phyloP scores from a whole-genome alignment of 35 echinoderm and acorn worm genomes.

The Eucidaris tribuloides region DNA sequence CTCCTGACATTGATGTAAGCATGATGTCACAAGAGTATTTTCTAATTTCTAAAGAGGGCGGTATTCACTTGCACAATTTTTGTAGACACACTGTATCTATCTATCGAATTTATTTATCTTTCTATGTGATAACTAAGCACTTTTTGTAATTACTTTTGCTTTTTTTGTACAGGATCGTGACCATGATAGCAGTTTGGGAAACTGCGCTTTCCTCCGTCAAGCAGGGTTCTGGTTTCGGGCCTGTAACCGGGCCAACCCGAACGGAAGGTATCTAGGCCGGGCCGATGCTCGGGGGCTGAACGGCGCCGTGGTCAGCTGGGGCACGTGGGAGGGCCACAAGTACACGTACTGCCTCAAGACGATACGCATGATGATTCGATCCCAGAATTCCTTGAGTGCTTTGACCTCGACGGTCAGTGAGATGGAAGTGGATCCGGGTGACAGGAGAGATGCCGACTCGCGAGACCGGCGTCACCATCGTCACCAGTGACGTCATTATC shows the following conservation, averaged over 20 bases:
- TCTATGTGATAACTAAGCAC: too few relatives aligned
- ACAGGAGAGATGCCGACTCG: too few relatives aligned
- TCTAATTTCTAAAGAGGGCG: too few relatives aligned
- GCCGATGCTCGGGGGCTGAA: constrained; percentile 51
- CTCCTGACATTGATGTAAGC: too few relatives aligned
- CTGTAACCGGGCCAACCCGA: constrained; percentile 87
- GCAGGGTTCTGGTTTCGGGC: constrained; percentile 87
- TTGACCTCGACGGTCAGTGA: constrained; percentile 3
- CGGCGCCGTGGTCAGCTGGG: constrained; percentile 84
- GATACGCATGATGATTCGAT: constrained; percentile 89
- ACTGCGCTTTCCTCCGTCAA: constrained; percentile 67
- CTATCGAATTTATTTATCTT: too few relatives aligned
- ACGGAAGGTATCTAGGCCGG: constrained; percentile 53
- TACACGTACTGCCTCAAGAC: constrained; percentile 75
- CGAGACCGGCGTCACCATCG: too few relatives aligned
- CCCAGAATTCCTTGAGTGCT: constrained; percentile 10
- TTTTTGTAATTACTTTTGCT: too few relatives aligned
- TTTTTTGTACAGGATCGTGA: constrained; percentile 64
- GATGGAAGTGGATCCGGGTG: neutral
- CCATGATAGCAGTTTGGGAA: constrained; percentile 42
- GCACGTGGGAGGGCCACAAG: constrained; percentile 63
- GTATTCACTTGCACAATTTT: too few relatives aligned
- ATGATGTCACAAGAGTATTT: too few relatives aligned
- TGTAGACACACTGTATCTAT: too few relatives aligned
- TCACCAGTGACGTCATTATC: too few relatives aligned